Evolutionary conservation across 2,888 invertebrate species (phyloP).

Genomic region (Euplagia quadripunctaria): DNA sequence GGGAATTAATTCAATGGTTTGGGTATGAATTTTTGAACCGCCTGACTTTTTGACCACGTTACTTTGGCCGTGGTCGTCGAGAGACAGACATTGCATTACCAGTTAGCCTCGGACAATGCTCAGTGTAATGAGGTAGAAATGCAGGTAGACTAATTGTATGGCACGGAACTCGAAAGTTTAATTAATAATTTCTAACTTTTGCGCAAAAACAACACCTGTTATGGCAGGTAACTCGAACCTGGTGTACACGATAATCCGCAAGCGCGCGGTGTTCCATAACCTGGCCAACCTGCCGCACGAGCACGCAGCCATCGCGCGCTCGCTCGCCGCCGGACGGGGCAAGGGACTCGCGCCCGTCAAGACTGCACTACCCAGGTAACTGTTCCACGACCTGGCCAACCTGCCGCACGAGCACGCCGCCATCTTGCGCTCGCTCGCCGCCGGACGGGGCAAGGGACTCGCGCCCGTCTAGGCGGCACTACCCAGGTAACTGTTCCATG

Average conservation of each 20-base stretch:
- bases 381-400: slow-evolving; percentile 90
- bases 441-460: slow-evolving; percentile 54
- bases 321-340: slow-evolving; percentile 78
- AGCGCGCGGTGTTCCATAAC: slow-evolving; percentile 98
- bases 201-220: not conserved
- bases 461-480: slow-evolving; percentile 38
- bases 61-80: too few relatives aligned
- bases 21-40: too few relatives aligned
- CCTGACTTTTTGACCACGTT: too few relatives aligned
- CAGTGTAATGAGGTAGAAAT: too few relatives aligned
- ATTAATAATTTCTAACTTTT: too few relatives aligned
- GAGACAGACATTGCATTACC: too few relatives aligned
- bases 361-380: slow-evolving; percentile 29
- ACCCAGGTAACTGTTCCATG: slow-evolving; percentile 14
- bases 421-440: slow-evolving; percentile 91
- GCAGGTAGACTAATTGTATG: too few relatives aligned
- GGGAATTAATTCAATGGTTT: too few relatives aligned
- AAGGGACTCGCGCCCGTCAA: slow-evolving; percentile 49
- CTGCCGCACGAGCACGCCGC: slow-evolving; percentile 97
- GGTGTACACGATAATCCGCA: slow-evolving; percentile 99
- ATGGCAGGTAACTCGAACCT: slow-evolving; percentile 97
- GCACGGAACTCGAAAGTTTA: too few relatives aligned
- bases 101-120: too few relatives aligned
- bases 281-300: slow-evolving; percentile 99
- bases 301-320: slow-evolving; percentile 94